A percentile compares a stretch with the other conserved stretches of the same genome.
phyloP scores from a whole-genome alignment of 2,797 vertebrate species.

The Eurystomus glaucurus region DNA sequence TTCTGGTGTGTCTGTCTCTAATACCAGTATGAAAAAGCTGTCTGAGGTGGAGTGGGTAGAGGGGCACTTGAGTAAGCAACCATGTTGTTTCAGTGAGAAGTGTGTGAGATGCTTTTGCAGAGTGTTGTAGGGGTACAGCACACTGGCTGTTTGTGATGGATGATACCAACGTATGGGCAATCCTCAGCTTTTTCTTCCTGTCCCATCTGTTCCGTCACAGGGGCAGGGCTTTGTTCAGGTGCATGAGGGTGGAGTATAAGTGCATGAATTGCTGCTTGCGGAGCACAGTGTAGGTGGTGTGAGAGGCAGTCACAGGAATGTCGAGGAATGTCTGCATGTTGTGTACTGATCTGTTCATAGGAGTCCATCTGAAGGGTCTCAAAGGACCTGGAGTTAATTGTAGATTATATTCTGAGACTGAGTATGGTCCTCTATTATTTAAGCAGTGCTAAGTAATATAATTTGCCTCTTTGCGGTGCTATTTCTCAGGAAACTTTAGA shows the following conservation, averaged over 20 bases:
- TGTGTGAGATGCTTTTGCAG: neutral
- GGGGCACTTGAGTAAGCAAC: neutral
- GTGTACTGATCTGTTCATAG: neutral
- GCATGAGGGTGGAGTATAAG: neutral
- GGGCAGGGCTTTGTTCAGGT: neutral
- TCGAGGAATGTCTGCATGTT: accelerated
- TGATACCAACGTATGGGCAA: neutral
- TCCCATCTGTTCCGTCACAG: neutral
- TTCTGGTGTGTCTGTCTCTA: neutral
- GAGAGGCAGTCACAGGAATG: neutral
- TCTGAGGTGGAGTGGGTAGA: neutral
- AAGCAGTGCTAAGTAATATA: neutral
- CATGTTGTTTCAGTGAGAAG: neutral
- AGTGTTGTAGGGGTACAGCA: neutral
- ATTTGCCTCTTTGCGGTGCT: neutral
- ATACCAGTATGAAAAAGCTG: neutral
- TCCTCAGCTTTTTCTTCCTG: neutral
- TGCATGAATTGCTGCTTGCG: neutral
- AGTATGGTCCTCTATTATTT: neutral
- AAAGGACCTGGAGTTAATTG: neutral
- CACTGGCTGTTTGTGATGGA: neutral
- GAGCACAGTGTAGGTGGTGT: neutral
- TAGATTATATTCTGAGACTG: neutral
- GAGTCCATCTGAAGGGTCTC: neutral
- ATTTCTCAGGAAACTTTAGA: neutral